Conservation (phyloP, 2,888 invertebrate species). For the Tortricodes alternella region DNA sequence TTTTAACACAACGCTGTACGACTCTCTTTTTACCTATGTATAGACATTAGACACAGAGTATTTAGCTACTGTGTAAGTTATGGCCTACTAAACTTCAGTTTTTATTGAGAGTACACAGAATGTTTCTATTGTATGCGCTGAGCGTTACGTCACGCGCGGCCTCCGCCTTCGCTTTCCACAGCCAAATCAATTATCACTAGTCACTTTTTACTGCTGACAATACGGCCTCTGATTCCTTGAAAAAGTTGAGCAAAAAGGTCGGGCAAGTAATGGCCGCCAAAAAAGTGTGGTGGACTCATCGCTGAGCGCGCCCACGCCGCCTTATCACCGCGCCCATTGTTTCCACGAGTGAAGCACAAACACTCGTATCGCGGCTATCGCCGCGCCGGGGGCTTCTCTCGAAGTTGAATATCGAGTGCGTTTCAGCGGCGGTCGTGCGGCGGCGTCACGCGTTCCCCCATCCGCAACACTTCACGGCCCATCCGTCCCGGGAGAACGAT, state of each 20-base stretch:
- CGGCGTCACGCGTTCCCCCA: constrained; percentile 34
- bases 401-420: constrained; percentile 35
- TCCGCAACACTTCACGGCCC: constrained; percentile 40
- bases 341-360: constrained; percentile 37
- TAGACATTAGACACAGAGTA: neutral
- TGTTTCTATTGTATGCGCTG: neutral
- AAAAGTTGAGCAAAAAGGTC: constrained; percentile 12
- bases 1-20: no score
- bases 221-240: neutral
- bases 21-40: no score
- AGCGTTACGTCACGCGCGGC: constrained; percentile 10
- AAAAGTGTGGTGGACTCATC: neutral
- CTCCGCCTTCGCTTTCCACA: constrained; percentile 35
- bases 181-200: constrained; percentile 31
- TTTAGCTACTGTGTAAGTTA: neutral
- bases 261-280: neutral
- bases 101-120: neutral
- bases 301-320: neutral
- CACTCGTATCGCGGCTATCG: constrained; percentile 27
- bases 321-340: constrained; percentile 29
- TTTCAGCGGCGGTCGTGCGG: constrained; percentile 19
- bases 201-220: constrained; percentile 26
- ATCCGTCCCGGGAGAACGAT: constrained; percentile 35
- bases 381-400: constrained; percentile 31
- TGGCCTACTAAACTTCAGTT: neutral